Percentiles rank a stretch among this genome's conserved stretches.
phyloP scores from a whole-genome alignment of 2,797 vertebrate genomes.

The Pseudotriccus pelzelni region DNA sequence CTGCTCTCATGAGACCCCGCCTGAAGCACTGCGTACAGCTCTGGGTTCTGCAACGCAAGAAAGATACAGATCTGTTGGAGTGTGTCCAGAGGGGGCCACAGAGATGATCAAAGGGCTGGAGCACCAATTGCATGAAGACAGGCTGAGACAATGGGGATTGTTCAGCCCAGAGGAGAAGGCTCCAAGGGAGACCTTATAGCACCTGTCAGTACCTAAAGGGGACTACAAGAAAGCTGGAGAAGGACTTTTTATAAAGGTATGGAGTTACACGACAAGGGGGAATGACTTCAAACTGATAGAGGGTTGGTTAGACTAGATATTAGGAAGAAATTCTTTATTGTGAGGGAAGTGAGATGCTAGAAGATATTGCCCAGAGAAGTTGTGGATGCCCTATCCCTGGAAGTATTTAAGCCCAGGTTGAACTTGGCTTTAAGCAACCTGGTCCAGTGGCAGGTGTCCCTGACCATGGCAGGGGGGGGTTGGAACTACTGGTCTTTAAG shows the following conservation, averaged over 20 bases:
- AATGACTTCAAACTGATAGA: not conserved
- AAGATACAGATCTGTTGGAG: not conserved
- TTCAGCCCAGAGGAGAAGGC: not conserved
- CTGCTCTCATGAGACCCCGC: not conserved
- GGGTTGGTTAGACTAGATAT: not conserved
- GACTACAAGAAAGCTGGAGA: not conserved
- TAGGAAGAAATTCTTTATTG: not conserved
- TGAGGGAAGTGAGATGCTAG: rapidly evolving
- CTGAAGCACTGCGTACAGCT: not conserved
- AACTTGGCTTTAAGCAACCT: not conserved
- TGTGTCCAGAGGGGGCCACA: not conserved
- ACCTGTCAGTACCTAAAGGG: not conserved
- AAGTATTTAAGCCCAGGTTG: not conserved
- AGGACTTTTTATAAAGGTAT: not conserved
- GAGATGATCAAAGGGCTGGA: not conserved
- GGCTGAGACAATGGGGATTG: not conserved
- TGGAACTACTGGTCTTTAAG: not conserved
- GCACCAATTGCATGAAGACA: not conserved
- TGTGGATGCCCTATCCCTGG: not conserved
- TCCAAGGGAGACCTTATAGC: not conserved
- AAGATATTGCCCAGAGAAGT: not conserved
- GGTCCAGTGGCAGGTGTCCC: not conserved
- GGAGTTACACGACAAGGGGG: not conserved
- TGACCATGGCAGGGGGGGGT: not conserved
- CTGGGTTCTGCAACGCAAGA: not conserved